Evolutionary conservation across 2,888 invertebrate species (phyloP).

Genomic region (Amphiduros pacificus): DNA sequence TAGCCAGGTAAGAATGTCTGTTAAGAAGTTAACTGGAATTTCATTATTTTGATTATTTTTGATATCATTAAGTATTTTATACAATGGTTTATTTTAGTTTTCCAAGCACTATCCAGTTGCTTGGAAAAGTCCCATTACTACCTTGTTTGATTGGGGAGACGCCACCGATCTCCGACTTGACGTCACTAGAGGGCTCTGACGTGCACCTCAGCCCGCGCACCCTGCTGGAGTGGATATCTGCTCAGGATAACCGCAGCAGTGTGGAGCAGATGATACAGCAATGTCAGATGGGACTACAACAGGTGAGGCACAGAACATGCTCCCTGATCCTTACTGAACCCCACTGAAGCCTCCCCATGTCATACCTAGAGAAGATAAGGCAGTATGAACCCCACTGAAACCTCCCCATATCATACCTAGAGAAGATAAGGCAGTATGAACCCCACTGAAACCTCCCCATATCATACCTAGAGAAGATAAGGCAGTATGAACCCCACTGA

Average conservation of each 20-base stretch:
- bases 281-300: conserved; percentile 75
- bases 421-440: no score
- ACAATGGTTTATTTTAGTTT: conserved; percentile 61
- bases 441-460: no score
- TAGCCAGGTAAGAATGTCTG: conserved; percentile 55
- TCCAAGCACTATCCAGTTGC: conserved; percentile 72
- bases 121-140: conserved; percentile 82
- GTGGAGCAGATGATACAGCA: conserved; percentile 78
- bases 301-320: no score
- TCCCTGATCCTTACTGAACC: no score
- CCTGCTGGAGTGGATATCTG: conserved; percentile 83
- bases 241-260: conserved; percentile 75
- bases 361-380: no score
- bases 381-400: no score
- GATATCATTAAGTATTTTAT: neutral
- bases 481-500: no score
- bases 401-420: no score
- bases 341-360: no score
- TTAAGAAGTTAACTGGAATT: neutral
- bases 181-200: neutral
- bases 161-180: neutral
- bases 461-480: no score
- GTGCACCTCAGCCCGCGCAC: conserved; percentile 56
- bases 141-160: conserved; percentile 65
- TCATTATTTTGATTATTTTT: neutral